Base-by-base conservation (phyloP, 2,888 invertebrate species). In the Drepanosiphum platanoidis region DNA sequence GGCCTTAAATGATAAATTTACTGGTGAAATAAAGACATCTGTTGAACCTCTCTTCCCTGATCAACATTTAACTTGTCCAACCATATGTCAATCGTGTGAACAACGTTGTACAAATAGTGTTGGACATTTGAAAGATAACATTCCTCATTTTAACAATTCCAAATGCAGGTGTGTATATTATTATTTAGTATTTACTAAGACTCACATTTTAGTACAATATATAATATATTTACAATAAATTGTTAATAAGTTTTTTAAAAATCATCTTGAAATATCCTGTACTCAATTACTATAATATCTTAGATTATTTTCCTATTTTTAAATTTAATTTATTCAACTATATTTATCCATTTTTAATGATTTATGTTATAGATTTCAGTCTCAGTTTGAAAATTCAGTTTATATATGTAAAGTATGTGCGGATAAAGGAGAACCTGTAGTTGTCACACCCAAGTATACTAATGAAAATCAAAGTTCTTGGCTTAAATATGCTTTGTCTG, bases 401-500 rank as follows among this genome's bases (percentile, higher is more conserved):
- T 93, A 93, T 89, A 90, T 93, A 74, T 94, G 94, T 89, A 93
- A 92, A 90, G 90, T 90, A 46, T 94, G 94, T 88, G 91, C 92
- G 88, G 90, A 90, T 82, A 92, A 93, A 88, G 93, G 94, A 1
- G 91, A 91, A 86, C 91, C 92, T 88, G 90, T 91, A 13, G 89
- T 92, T 18, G 94, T 94, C 7, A 92, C 92, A 36, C 92, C 92
- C 8, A 91, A 91, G 87, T 90, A 90, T 39, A 90, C 90, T 5
- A 89, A 91, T 42, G 89, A 91, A 7, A 88, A 88, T 81, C 91
- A 92, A 86, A 91, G 90, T 87, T 91, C 93, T 9, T 94, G 94
- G 93, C 91, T 93, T 81, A 94, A 92, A 88, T 95, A 93, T 89
- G 93, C 94, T 1, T 95, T 94, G 95, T 93, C 94, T 77, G 95